Conservation (phyloP, 2,797 vertebrate genomes). For the Argentina silus region DNA sequence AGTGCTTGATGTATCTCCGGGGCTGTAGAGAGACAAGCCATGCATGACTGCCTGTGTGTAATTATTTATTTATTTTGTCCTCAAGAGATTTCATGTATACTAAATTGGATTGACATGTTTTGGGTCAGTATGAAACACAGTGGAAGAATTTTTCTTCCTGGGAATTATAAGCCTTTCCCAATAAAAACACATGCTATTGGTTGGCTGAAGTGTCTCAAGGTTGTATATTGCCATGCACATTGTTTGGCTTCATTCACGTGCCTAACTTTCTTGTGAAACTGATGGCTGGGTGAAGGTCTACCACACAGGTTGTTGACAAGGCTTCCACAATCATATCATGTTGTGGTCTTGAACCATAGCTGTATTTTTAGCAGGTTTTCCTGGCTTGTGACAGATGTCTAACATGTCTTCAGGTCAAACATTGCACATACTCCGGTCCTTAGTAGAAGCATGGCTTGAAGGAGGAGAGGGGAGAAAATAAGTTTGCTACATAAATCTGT, state of each 20-base stretch:
- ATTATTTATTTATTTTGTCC: not conserved
- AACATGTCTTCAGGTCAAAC: constrained; percentile 24
- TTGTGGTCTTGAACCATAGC: not conserved
- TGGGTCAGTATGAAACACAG: not conserved
- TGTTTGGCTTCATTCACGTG: not conserved
- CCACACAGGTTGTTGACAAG: not conserved
- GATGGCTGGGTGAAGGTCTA: not conserved
- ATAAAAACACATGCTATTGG: not conserved
- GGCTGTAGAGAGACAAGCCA: not conserved
- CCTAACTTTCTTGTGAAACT: not conserved
- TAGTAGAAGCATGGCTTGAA: not conserved
- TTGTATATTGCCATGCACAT: not conserved
- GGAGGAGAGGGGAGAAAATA: constrained; percentile 11
- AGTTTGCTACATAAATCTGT: not conserved
- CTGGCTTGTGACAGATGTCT: constrained; percentile 8
- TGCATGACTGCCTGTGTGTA: constrained; percentile 7
- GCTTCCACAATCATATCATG: not conserved
- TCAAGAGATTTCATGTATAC: not conserved
- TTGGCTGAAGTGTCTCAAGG: not conserved
- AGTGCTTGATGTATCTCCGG: constrained; percentile 16
- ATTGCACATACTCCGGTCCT: constrained; percentile 9
- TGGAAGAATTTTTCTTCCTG: not conserved
- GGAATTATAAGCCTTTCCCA: not conserved
- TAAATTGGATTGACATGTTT: constrained; percentile 17
- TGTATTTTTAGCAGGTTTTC: not conserved